phyloP scores from a whole-genome alignment of 2,888 invertebrate genomes.

The Apodemia zela region DNA sequence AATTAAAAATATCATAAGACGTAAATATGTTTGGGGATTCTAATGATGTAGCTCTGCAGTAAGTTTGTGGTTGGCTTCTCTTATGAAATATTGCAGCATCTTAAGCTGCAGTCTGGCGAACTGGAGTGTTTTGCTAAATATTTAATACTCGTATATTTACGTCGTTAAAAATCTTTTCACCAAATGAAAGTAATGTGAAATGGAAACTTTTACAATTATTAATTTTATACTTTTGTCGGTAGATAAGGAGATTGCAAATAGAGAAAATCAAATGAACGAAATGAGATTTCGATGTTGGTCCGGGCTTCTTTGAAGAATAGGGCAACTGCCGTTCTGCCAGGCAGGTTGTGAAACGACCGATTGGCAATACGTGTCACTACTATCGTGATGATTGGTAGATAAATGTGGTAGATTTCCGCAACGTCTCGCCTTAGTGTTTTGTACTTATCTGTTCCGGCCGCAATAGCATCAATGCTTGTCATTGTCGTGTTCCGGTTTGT shows the following conservation, averaged over 20 bases:
- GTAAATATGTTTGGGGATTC: slow-evolving; percentile 71
- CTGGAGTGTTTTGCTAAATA: background rate
- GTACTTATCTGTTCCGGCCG: too few relatives aligned
- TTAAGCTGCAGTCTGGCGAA: slow-evolving; percentile 10
- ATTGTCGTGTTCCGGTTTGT: too few relatives aligned
- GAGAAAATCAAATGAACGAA: background rate
- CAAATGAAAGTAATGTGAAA: background rate
- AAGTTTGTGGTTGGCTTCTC: slow-evolving; percentile 21
- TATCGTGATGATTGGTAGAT: too few relatives aligned
- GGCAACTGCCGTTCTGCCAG: too few relatives aligned
- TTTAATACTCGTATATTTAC: background rate
- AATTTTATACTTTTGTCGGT: background rate
- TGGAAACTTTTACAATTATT: background rate
- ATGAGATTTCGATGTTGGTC: background rate
- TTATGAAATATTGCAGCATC: slow-evolving; percentile 21
- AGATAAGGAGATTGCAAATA: background rate
- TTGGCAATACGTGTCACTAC: too few relatives aligned
- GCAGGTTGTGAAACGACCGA: too few relatives aligned
- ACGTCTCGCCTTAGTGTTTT: too few relatives aligned
- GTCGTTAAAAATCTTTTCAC: background rate
- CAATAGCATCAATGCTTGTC: too few relatives aligned
- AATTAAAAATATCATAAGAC: slow-evolving; percentile 80
- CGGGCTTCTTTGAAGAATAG: too few relatives aligned
- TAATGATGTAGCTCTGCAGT: slow-evolving; percentile 62
- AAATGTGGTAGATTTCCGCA: too few relatives aligned